Percentiles rank a stretch among this genome's conserved stretches.
phyloP scores from a whole-genome alignment of 1,140 invertebrate genomes.

The Hesperophylax magnus region DNA sequence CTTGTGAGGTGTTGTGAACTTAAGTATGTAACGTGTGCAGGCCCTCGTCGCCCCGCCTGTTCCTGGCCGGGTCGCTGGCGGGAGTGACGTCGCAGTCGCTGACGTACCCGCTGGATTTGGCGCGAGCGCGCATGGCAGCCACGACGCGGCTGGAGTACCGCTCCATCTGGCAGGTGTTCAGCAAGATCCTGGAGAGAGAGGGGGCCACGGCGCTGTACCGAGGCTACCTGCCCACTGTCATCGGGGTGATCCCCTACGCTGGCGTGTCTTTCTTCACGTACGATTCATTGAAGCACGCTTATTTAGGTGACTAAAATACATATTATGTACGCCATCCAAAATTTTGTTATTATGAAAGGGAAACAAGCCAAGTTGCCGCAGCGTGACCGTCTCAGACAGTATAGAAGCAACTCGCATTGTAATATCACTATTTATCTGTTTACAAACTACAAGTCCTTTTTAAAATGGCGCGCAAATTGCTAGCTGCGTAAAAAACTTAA shows the following conservation, averaged over 20 bases:
- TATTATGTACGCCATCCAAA: not conserved
- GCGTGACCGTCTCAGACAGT: too few relatives aligned
- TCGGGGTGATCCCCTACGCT: slow-evolving; percentile 97
- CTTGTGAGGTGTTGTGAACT: too few relatives aligned
- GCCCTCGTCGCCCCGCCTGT: slow-evolving; percentile 69
- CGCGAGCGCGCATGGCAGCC: slow-evolving; percentile 96
- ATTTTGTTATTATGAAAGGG: too few relatives aligned
- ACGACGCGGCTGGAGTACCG: slow-evolving; percentile 77
- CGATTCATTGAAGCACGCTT: slow-evolving; percentile 90
- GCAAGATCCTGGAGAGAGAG: slow-evolving; percentile 85
- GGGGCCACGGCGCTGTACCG: slow-evolving; percentile 86
- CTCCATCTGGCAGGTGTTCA: slow-evolving; percentile 81
- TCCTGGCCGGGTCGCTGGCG: slow-evolving; percentile 93
- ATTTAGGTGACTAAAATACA: slow-evolving; percentile 76
- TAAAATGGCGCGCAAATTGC: too few relatives aligned
- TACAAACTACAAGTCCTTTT: too few relatives aligned
- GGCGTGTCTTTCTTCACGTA: slow-evolving; percentile 98
- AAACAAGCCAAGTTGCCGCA: too few relatives aligned
- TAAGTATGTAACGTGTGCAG: too few relatives aligned
- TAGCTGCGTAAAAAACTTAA: too few relatives aligned
- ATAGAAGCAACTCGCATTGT: too few relatives aligned
- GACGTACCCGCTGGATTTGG: slow-evolving; percentile 97
- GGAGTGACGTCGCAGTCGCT: slow-evolving; percentile 92
- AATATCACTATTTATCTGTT: too few relatives aligned
- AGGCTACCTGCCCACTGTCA: slow-evolving; percentile 91